Conservation (phyloP, 2,888 invertebrate genomes). For the Plagodis dolabraria region DNA sequence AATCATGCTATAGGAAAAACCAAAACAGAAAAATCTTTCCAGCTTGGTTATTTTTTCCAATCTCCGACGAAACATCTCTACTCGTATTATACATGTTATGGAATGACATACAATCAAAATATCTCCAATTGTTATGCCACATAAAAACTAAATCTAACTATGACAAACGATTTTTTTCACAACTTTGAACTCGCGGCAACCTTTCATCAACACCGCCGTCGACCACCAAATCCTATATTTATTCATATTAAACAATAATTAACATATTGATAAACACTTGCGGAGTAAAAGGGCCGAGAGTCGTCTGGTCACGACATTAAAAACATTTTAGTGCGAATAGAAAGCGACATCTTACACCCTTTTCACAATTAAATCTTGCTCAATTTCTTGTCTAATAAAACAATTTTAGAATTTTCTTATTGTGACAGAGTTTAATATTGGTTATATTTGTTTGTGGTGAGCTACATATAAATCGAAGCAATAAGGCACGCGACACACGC, state of each 20-base stretch:
- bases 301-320: constrained; percentile 22
- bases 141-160: constrained; percentile 18
- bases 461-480: constrained; percentile 27
- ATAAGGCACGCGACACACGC: constrained; percentile 69
- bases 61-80: no score
- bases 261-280: constrained; percentile 47
- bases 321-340: constrained; percentile 7
- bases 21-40: no score
- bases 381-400: not conserved
- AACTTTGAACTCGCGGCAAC: constrained; percentile 18
- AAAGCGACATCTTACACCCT: not conserved
- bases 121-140: not conserved
- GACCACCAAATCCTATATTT: constrained; percentile 44
- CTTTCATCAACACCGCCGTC: constrained; percentile 26
- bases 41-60: no score
- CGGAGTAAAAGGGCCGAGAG: constrained; percentile 17
- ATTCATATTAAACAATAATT: constrained; percentile 50
- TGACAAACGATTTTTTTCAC: constrained; percentile 25
- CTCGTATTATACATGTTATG: not conserved
- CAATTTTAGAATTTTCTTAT: not conserved
- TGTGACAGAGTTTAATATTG: constrained; percentile 8
- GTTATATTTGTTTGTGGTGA: not conserved
- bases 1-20: no score
- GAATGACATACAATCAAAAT: not conserved
- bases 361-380: constrained; percentile 2